Evolutionary conservation across 2,797 vertebrate species (phyloP), one percentile per base, ranked within the genome.

Genomic region (Dicrostonyx torquatus): DNA sequence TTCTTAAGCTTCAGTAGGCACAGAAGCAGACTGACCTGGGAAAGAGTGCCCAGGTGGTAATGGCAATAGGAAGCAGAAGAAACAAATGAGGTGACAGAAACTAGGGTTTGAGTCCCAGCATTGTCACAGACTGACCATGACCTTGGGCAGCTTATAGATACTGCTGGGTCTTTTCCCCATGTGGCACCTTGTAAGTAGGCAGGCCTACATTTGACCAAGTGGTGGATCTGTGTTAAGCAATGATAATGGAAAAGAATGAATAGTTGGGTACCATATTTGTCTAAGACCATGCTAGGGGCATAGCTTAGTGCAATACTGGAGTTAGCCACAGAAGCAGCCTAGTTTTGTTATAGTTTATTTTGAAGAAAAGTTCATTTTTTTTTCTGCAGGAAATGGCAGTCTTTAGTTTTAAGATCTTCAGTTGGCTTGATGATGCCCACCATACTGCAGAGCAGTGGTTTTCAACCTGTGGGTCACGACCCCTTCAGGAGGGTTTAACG

Each of bases 331-430:
- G n/a, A 92, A 82, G 70, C 26, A 92, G 77, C 55, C 48, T 58
- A 68, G 10, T 40, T 85, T 48, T 70, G 20, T 79, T 55, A 53
- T 6, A 20, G 4, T n/a, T 86, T 70, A 31, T 48, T 72, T 92
- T 29, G 64, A 89, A 77, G 50, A 58, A 93, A 89, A 88, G 62
- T 34, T 66, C 55, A 5, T 15, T 73, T 80, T 24, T 80, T 24
- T 20, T 66, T 34, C 29, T 68, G 50, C 8, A 40, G 34, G 60
- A 72, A 85, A 89, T 72, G 13, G 89, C 31, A 72, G 18, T 45
- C n/a, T 94, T 90, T 70, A 34, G 75, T 70, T 40, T 34, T 73
- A 79, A 75, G 34, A 55, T n/a, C 60, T 87, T 94, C 82, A 88
- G 1, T 66, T 80, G 82, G 82, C 48, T 78, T 18, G 34, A 50